phyloP scores from a whole-genome alignment of 2,113 vertebrate genomes.

The Xerus inauris region DNA sequence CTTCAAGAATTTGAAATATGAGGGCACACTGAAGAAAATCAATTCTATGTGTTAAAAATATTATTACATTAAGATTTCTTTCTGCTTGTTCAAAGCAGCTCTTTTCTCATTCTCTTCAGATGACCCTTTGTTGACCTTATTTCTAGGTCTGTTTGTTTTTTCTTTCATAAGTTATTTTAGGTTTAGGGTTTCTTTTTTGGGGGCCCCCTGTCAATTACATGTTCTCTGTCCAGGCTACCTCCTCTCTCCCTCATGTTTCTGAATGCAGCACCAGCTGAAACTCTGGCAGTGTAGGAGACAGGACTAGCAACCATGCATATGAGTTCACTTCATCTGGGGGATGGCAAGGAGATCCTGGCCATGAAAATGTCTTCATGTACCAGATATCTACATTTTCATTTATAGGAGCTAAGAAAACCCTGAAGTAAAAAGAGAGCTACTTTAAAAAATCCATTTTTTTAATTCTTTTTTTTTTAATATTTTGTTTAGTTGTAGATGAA shows the following conservation, averaged over 20 bases:
- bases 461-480: too few relatives aligned
- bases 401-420: neutral
- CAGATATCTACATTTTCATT: constrained; percentile 10
- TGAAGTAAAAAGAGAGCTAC: neutral
- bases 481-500: too few relatives aligned
- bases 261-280: neutral
- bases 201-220: neutral
- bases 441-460: too few relatives aligned
- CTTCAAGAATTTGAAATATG: neutral
- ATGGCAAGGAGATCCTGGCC: neutral
- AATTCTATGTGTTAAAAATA: neutral
- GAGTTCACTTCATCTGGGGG: neutral
- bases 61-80: neutral
- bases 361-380: neutral
- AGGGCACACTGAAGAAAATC: neutral
- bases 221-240: constrained; percentile 41
- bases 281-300: neutral
- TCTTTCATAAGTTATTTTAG: constrained; percentile 41
- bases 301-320: neutral
- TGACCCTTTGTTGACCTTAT: neutral
- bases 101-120: neutral
- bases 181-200: neutral
- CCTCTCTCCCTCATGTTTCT: neutral
- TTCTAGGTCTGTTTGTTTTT: neutral
- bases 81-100: neutral